Conservation (phyloP, 2,888 invertebrate species). For the Brachyptera risi region DNA sequence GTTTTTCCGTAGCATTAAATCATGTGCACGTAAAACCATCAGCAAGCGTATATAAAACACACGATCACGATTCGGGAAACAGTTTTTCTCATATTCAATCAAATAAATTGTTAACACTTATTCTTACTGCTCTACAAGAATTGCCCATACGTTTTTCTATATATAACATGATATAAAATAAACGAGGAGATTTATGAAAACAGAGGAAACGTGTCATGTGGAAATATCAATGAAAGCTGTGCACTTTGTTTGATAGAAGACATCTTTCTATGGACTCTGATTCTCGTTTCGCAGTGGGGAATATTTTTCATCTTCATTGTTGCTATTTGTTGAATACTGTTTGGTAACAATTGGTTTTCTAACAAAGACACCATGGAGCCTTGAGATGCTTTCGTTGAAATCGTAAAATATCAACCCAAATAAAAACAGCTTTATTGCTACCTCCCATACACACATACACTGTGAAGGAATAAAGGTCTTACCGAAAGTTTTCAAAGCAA, state of each 20-base stretch:
- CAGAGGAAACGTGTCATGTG: background rate
- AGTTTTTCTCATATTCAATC: constrained; percentile 3
- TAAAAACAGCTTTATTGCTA: constrained; percentile 5
- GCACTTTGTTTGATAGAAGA: background rate
- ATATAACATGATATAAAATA: constrained; percentile 1
- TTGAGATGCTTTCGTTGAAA: constrained; percentile 8
- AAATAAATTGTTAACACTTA: constrained; percentile 3
- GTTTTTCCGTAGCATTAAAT: too few relatives aligned
- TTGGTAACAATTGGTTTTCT: background rate
- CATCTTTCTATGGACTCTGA: background rate
- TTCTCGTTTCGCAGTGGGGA: constrained; percentile 1
- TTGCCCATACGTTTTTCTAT: constrained; percentile 7
- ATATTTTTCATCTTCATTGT: background rate
- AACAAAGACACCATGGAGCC: constrained; percentile 4
- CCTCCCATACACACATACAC: too few relatives aligned
- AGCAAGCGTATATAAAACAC: too few relatives aligned
- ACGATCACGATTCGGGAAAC: too few relatives aligned
- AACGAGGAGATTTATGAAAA: too few relatives aligned
- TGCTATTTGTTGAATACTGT: background rate
- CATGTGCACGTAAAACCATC: too few relatives aligned
- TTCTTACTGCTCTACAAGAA: background rate
- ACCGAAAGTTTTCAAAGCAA: too few relatives aligned
- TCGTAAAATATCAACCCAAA: background rate
- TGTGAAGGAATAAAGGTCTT: too few relatives aligned
- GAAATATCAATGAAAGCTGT: background rate